Conservation (phyloP, 2,113 vertebrate species). For the Festucalex cinctus region DNA sequence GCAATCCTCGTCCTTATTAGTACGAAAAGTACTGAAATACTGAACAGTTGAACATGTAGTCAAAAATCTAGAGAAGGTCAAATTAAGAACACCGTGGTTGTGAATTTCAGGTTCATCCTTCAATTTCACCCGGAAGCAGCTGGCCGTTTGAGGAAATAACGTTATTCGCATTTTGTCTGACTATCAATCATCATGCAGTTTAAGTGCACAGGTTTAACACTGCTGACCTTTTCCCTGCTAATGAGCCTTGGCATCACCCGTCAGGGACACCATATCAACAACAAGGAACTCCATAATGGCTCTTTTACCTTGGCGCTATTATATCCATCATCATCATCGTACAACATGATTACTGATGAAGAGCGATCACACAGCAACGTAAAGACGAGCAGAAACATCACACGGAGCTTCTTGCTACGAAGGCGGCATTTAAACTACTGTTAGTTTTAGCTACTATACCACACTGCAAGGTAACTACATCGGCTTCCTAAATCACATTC, state of each 20-base stretch:
- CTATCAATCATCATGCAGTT: conserved; percentile 51
- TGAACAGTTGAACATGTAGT: no score
- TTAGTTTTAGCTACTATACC: not conserved
- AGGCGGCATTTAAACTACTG: not conserved
- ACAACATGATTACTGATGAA: not conserved
- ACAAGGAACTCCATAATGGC: conserved; percentile 38
- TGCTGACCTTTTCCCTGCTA: conserved; percentile 63
- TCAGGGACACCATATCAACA: conserved; percentile 59
- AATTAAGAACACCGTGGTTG: no score
- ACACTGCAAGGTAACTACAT: not conserved
- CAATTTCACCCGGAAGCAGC: not conserved
- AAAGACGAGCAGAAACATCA: not conserved
- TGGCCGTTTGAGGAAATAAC: not conserved
- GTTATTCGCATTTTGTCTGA: conserved; percentile 9
- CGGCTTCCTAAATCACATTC: conserved; percentile 37
- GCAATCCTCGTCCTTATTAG: no score
- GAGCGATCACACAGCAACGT: not conserved
- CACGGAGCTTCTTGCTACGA: not conserved
- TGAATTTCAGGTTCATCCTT: not conserved
- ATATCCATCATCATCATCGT: conserved; percentile 52
- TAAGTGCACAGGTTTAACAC: conserved; percentile 47
- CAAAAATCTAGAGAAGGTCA: no score
- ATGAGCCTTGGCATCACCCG: conserved; percentile 60
- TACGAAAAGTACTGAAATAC: no score
- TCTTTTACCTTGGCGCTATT: conserved; percentile 59